Conservation (phyloP, 2,113 vertebrate species). For the Ginglymostoma cirratum region DNA sequence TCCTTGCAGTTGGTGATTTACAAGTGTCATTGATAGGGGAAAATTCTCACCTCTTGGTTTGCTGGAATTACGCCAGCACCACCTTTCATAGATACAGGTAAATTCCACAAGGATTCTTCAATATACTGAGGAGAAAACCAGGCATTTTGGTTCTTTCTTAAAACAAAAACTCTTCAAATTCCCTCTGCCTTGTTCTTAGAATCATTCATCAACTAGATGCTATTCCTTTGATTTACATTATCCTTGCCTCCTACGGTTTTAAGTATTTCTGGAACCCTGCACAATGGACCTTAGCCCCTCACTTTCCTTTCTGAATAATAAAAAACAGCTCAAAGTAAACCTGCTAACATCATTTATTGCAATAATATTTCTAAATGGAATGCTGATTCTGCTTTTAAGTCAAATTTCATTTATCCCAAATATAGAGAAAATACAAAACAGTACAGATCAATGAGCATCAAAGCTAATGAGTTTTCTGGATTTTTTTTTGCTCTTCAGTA, state of each 20-base stretch:
- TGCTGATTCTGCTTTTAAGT: neutral
- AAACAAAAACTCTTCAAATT: neutral
- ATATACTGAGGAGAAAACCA: neutral
- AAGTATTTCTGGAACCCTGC: neutral
- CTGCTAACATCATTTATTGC: neutral
- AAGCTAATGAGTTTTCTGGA: neutral
- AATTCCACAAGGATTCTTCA: neutral
- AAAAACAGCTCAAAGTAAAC: neutral
- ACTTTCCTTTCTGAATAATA: neutral
- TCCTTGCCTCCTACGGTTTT: neutral
- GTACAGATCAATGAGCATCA: neutral
- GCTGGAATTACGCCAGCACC: neutral
- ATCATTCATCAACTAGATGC: neutral
- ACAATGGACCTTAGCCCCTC: neutral
- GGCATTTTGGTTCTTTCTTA: neutral
- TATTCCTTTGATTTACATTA: neutral
- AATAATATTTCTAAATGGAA: neutral
- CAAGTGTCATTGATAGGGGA: neutral
- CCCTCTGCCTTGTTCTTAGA: neutral
- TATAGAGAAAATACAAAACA: neutral
- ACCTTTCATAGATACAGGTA: neutral
- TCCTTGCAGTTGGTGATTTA: neutral
- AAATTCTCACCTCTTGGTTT: neutral
- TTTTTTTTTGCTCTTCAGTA: neutral
- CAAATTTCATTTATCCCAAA: neutral